Evolutionary conservation across 2,888 invertebrate species (phyloP), one percentile per base, ranked within the genome.

Genomic region (Hecatera dysodea): DNA sequence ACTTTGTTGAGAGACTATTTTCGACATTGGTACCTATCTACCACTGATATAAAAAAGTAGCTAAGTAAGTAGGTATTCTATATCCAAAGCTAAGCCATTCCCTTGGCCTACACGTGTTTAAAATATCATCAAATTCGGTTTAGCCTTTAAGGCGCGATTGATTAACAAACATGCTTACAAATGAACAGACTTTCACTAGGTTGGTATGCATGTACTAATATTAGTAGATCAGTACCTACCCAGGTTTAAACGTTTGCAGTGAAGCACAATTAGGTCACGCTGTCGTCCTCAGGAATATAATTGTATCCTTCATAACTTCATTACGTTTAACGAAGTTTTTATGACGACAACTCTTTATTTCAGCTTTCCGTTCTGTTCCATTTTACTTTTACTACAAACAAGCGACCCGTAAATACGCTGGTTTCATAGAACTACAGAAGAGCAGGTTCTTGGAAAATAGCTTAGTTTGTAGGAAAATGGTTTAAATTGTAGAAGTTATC

Each of bases 301-400:
- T 62, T 71, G 24, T 46, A 9, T 70, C 70, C 17, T 39, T 55
- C 46, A 9, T 70, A 62, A 71, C 46, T 33, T 63, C 9, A 27
- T 71, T 71, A 48, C 7, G 17, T 24, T 24, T 46, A 63, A 63
- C 55, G 39, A 63, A 63, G 63, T 70, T 63, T 69, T 48, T 53
- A 17, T 46, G 71, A 19, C 50, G 53, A 17, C 46, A 42, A 63
- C 39, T 71, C 46, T 55, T 55, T 55, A n/a, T 29, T 63, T 12
- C 17, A 46, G 39, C 6, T 12, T 62, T 59, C 24, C 7, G 9
- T 55, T 55, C 5, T 29, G 12, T 55, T 15, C 12, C 29, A 50
- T 24, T 67, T 69, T 22, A n/a, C 50, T 68, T 67, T 53, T 39
- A 27, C 36, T 19, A 36, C 44, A 69, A 22, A 68, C 17, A 1